Evolutionary conservation across 2,888 invertebrate species (phyloP), one percentile per base, ranked within the genome.

Genomic region (Omphaloscelis lunosa): DNA sequence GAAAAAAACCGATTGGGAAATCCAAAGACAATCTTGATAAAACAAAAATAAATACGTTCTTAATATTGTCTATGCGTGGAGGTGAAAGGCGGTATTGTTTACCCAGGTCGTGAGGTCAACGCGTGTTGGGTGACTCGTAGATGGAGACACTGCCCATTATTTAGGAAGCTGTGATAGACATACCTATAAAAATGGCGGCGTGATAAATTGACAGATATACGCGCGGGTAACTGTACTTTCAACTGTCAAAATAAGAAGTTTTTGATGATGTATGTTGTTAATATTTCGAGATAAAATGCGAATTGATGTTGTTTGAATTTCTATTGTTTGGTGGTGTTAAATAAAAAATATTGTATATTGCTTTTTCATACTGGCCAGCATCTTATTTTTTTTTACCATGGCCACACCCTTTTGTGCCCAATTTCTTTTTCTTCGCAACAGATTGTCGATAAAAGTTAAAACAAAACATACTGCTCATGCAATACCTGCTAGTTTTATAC

Each of bases 1-100:
- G 63, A 62, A 75, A 66, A 62, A 71, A 80, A 79, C 12, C 58
- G 61, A 87, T 87, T 85, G 86, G 82, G 86, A 87, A 89, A 85
- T 75, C 69, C 72, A 71, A 73, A 85, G 77, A 74, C 80, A 82
- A 88, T 89, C 88, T 87, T 86, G 88, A 88, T 89, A 88, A 83
- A 82, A 83, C 79, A 87, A 85, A 89, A 87, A 88, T 89, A 88
- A 89, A 89, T 88, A 88, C 86, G 83, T 88, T 89, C 88, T 71
- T 86, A 83, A 87, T 88, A 86, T 87, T 89, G 83, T 87, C 86
- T 89, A 85, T 85, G 86, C 83, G 75, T 80, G 71, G 78, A 89
- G 89, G 90, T 89, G 90, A 90, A 89, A 89, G 89, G 87, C 80
- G 83, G 89, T 87, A 89, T 89, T 89, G 89, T 89, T 89, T 90